Percentiles rank a stretch among this genome's conserved stretches.
Conservation (phyloP, 2,797 vertebrate species). For the Mionectes olivaceus region DNA sequence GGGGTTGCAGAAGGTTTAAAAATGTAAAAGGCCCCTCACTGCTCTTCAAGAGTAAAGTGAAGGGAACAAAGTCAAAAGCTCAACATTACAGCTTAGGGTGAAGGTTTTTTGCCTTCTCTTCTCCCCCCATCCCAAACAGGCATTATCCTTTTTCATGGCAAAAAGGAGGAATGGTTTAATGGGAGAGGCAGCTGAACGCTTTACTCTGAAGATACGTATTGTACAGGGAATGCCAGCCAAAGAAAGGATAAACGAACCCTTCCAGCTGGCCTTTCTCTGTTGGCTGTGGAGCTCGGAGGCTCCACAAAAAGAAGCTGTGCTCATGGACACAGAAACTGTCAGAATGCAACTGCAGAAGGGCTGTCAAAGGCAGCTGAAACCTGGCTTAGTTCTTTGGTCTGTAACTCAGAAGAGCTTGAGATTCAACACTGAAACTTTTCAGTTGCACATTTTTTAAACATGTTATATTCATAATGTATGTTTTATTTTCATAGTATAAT, state of each 20-base stretch:
- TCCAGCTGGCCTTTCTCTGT: background rate
- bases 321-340: background rate
- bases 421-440: background rate
- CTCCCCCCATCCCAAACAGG: fast-evolving
- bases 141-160: background rate
- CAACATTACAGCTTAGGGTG: background rate
- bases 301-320: background rate
- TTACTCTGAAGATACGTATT: background rate
- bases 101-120: background rate
- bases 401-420: background rate
- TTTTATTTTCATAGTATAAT: background rate
- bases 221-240: background rate
- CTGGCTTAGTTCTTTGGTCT: background rate
- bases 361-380: background rate
- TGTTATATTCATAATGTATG: background rate
- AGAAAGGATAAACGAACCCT: background rate
- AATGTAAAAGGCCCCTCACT: background rate
- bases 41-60: background rate
- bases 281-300: background rate
- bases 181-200: background rate
- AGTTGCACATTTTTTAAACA: fast-evolving
- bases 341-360: background rate
- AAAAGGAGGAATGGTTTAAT: background rate
- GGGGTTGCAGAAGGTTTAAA: background rate
- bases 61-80: background rate